Conservation (phyloP, 2,888 invertebrate genomes). For the Aspidiotus destructor region DNA sequence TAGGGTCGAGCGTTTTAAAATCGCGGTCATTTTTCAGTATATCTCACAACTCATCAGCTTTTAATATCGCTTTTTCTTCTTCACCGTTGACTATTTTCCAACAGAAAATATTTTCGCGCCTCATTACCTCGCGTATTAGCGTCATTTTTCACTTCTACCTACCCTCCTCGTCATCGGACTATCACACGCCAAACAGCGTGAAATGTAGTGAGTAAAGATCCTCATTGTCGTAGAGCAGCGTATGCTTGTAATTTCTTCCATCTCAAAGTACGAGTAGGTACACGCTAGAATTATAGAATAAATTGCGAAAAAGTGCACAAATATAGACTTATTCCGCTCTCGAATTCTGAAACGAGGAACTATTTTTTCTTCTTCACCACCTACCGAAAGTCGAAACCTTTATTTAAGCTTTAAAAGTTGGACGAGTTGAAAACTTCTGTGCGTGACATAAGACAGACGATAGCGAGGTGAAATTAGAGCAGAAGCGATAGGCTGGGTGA, state of each 20-base stretch:
- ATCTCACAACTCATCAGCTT: constrained; percentile 32
- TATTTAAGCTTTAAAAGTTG: too few relatives aligned
- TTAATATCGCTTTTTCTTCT: constrained; percentile 24
- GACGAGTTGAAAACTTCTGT: neutral
- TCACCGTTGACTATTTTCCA: constrained; percentile 23
- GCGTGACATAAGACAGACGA: neutral
- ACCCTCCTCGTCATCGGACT: neutral
- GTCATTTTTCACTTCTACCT: constrained; percentile 27
- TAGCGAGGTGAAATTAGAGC: neutral
- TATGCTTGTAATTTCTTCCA: too few relatives aligned
- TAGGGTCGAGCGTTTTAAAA: constrained; percentile 19
- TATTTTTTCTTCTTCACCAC: too few relatives aligned
- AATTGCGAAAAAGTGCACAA: too few relatives aligned
- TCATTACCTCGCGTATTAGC: constrained; percentile 26
- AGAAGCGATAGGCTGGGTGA: neutral
- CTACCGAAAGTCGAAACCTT: too few relatives aligned
- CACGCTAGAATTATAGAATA: too few relatives aligned
- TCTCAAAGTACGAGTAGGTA: too few relatives aligned
- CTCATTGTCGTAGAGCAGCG: too few relatives aligned
- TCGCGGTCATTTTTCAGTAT: constrained; percentile 31
- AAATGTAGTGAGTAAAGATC: too few relatives aligned
- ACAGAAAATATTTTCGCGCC: constrained; percentile 28
- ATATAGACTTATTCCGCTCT: neutral
- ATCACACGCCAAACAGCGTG: too few relatives aligned
- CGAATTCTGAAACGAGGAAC: neutral